Conservation (phyloP, 2,113 vertebrate species). For the Cyanocitta stelleri region DNA sequence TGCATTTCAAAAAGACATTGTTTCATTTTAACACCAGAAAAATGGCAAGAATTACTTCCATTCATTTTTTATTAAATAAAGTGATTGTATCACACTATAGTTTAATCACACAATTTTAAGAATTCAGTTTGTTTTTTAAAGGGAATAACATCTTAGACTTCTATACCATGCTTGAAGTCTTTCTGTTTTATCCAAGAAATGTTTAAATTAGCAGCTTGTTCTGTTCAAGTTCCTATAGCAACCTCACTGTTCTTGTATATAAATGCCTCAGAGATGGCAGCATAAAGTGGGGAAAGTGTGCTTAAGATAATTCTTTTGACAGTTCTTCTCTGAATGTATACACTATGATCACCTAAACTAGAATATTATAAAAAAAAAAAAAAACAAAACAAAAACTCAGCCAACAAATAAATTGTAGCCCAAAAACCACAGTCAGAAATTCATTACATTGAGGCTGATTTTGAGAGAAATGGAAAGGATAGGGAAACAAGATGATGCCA, state of each 20-base stretch:
- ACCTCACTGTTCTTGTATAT: background rate
- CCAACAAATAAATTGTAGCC: background rate
- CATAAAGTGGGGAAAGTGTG: background rate
- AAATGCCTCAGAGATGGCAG: background rate
- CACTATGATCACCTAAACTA: background rate
- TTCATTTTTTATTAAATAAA: background rate
- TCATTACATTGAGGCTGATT: background rate
- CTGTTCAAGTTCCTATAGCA: background rate
- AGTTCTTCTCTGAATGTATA: background rate
- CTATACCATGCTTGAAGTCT: background rate
- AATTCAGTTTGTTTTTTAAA: background rate
- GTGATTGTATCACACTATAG: background rate
- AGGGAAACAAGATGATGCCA: background rate
- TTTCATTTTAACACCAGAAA: background rate
- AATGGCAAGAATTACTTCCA: background rate
- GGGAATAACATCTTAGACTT: background rate
- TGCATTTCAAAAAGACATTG: slow-evolving; percentile 45
- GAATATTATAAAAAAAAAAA: background rate
- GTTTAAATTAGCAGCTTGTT: background rate
- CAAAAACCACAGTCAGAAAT: background rate
- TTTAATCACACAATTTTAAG: background rate
- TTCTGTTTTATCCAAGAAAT: background rate
- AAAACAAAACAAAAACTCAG: background rate
- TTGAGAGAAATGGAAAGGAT: background rate
- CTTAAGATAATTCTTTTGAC: background rate